These are phyloP conservation scores for Salpingus planirostris DNA, from an alignment of 2,888 invertebrate genomes.

Conservation along the genomic window DNA sequence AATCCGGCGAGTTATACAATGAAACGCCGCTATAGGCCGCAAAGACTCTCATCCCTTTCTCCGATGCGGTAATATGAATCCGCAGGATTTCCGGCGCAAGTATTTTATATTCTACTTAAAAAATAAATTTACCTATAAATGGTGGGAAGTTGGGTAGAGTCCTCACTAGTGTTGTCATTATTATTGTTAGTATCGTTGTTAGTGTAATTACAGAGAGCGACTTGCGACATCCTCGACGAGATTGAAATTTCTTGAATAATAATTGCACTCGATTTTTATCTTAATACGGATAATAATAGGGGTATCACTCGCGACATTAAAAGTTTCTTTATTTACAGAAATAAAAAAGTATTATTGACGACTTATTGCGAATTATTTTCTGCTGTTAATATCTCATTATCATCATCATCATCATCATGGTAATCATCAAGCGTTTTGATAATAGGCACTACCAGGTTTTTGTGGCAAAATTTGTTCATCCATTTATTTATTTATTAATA, in stretches of 20 bases:
- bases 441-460: conserved; percentile 25
- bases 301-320: background rate
- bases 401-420: background rate
- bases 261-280: conserved; percentile 3
- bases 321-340: no score
- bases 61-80: no score
- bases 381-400: background rate
- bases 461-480: no score
- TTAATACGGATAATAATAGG: no score
- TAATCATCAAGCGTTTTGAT: background rate
- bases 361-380: conserved; percentile 1
- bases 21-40: no score
- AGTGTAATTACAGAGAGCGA: conserved; percentile 59
- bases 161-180: conserved; percentile 76
- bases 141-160: conserved; percentile 76
- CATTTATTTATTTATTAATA: no score
- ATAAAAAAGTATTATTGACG: background rate
- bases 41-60: no score
- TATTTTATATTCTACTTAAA: no score
- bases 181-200: conserved; percentile 58
- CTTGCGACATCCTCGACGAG: conserved; percentile 63
- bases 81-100: no score
- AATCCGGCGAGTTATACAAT: no score
- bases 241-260: no score
- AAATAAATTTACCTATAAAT: conserved; percentile 75